Percentiles rank a stretch among this genome's conserved stretches.
These are phyloP conservation scores for Dasypus novemcinctus DNA, from an alignment of 2,113 vertebrate species.

Conservation along the genomic window DNA sequence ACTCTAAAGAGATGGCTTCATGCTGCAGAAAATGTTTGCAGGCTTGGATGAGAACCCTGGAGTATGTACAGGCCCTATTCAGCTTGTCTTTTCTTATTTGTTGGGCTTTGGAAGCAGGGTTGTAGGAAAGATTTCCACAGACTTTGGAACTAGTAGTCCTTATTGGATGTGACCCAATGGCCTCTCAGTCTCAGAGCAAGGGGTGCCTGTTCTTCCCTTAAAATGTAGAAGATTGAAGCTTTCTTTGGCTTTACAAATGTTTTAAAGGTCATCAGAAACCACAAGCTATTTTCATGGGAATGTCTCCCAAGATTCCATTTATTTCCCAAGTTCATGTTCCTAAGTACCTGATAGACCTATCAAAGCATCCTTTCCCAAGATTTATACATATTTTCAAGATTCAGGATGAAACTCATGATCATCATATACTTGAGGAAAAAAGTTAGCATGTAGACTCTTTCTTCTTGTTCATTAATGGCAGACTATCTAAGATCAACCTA, in stretches of 20 bases:
- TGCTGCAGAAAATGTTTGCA: not conserved
- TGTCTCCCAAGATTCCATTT: not conserved
- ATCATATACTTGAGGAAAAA: not conserved
- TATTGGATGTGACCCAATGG: not conserved
- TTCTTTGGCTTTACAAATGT: not conserved
- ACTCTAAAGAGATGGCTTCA: not conserved
- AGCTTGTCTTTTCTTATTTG: not conserved
- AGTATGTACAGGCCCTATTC: fast-evolving
- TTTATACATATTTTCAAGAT: not conserved
- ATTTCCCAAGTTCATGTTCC: not conserved
- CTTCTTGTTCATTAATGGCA: not conserved
- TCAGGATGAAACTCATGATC: not conserved
- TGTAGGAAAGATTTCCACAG: not conserved
- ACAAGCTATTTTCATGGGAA: not conserved
- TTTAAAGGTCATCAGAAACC: not conserved
- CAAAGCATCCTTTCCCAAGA: not conserved
- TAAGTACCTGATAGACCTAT: not conserved
- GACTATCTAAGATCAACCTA: not conserved
- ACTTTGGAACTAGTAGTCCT: not conserved
- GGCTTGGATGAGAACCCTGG: not conserved
- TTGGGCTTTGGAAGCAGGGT: not conserved
- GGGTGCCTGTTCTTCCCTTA: not conserved
- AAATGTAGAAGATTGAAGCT: not conserved
- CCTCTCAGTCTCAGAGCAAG: not conserved
- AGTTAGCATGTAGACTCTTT: not conserved